Percentiles rank a stretch among this genome's conserved stretches.
These are phyloP conservation scores for Gari tellinella DNA, from an alignment of 2,888 invertebrate species.

Conservation along the genomic window DNA sequence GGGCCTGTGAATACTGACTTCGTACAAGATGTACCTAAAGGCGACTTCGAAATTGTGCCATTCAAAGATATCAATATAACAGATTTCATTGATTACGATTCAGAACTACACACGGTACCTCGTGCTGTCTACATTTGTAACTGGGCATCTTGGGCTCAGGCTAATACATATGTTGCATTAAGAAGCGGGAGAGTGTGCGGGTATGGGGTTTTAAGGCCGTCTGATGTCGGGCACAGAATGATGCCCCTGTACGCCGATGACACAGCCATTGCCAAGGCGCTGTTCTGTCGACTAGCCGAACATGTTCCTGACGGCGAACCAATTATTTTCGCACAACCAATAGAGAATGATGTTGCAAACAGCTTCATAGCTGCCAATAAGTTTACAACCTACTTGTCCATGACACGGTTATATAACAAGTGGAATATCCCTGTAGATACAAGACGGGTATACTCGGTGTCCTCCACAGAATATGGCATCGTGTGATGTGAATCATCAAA, in stretches of 20 bases:
- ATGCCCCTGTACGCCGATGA: constrained; percentile 69
- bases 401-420: constrained; percentile 71
- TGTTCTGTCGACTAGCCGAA: constrained; percentile 62
- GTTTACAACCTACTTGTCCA: constrained; percentile 64
- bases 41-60: constrained; percentile 58
- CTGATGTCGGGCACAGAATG: constrained; percentile 65
- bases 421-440: constrained; percentile 64
- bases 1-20: constrained; percentile 66
- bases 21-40: constrained; percentile 37
- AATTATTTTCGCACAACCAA: constrained; percentile 64
- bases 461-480: constrained; percentile 67
- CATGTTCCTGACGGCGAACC: constrained; percentile 63
- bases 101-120: constrained; percentile 68
- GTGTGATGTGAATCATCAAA: too few species aligned
- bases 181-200: constrained; percentile 63
- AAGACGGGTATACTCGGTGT: constrained; percentile 62
- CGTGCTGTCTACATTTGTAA: constrained; percentile 64
- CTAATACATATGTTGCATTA: constrained; percentile 61
- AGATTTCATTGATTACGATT: constrained; percentile 68
- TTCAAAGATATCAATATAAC: constrained; percentile 54
- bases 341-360: constrained; percentile 64
- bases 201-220: constrained; percentile 63
- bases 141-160: constrained; percentile 59
- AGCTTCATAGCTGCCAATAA: constrained; percentile 63
- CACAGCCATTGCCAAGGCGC: constrained; percentile 56